These are phyloP conservation scores for Pantherophis alleghaniensis DNA, from an alignment of 2,797 vertebrate species.

Conservation along the genomic window DNA sequence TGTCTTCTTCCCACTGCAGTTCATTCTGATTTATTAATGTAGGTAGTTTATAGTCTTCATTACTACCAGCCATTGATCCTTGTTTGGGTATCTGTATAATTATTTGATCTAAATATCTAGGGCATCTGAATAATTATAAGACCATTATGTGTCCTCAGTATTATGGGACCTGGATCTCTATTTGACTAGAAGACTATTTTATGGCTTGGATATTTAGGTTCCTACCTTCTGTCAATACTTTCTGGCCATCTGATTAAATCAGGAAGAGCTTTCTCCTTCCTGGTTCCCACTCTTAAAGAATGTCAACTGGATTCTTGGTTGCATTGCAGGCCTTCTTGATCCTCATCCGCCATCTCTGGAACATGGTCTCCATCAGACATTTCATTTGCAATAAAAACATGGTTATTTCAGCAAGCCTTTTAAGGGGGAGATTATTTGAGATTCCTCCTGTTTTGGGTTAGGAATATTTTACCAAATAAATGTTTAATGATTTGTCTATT, in stretches of 20 bases:
- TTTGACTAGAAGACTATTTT: background rate
- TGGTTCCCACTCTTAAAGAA: background rate
- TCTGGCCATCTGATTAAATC: background rate
- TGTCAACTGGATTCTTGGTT: background rate
- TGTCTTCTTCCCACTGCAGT: background rate
- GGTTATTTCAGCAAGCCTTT: background rate
- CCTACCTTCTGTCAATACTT: background rate
- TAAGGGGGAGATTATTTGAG: background rate
- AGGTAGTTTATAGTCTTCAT: background rate
- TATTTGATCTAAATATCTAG: background rate
- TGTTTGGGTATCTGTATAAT: background rate
- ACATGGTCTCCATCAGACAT: background rate
- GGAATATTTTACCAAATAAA: background rate
- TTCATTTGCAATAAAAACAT: background rate
- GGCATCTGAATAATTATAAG: background rate
- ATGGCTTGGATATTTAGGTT: background rate
- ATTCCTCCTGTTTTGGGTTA: background rate
- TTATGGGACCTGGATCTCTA: background rate
- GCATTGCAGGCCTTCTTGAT: background rate
- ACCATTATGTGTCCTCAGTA: background rate
- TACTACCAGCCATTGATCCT: background rate
- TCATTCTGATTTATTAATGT: background rate
- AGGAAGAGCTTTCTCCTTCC: background rate
- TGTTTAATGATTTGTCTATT: background rate
- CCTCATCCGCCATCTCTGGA: background rate